A percentile compares a stretch with the other conserved stretches of the same genome.
phyloP scores from a whole-genome alignment of 2,888 invertebrate species.

The Mystacides longicornis region DNA sequence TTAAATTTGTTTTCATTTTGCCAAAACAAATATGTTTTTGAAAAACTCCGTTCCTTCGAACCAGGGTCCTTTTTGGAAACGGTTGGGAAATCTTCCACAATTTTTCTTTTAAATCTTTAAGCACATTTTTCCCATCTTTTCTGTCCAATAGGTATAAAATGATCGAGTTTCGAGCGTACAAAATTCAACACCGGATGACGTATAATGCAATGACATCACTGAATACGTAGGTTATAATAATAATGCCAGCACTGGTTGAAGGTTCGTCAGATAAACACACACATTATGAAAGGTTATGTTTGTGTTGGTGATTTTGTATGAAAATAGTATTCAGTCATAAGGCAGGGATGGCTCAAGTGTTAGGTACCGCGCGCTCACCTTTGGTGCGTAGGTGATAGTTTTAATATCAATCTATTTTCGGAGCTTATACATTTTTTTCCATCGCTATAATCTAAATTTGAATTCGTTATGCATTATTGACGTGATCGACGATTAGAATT shows the following conservation, averaged over 20 bases:
- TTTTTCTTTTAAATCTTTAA: too few relatives aligned
- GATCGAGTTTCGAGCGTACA: neutral
- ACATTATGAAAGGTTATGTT: neutral
- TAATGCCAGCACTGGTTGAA: neutral
- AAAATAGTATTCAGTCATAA: too few relatives aligned
- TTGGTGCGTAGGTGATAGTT: neutral
- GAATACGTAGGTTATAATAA: neutral
- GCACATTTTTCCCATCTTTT: neutral
- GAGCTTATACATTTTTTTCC: too few relatives aligned
- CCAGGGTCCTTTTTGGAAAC: too few relatives aligned
- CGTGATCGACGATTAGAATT: too few relatives aligned
- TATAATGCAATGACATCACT: neutral
- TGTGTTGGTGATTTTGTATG: neutral
- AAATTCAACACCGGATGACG: neutral
- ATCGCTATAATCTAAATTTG: too few relatives aligned
- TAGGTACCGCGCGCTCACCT: neutral
- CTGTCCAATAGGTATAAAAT: neutral
- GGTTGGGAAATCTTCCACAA: too few relatives aligned
- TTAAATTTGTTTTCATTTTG: too few relatives aligned
- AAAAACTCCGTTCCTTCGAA: too few relatives aligned
- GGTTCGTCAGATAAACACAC: neutral
- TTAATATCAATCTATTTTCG: constrained; percentile 1
- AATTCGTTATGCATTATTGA: too few relatives aligned
- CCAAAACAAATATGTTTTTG: too few relatives aligned
- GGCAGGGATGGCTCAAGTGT: too few relatives aligned